phyloP scores from a whole-genome alignment of 2,888 invertebrate species.

The Anarsia innoxiella region DNA sequence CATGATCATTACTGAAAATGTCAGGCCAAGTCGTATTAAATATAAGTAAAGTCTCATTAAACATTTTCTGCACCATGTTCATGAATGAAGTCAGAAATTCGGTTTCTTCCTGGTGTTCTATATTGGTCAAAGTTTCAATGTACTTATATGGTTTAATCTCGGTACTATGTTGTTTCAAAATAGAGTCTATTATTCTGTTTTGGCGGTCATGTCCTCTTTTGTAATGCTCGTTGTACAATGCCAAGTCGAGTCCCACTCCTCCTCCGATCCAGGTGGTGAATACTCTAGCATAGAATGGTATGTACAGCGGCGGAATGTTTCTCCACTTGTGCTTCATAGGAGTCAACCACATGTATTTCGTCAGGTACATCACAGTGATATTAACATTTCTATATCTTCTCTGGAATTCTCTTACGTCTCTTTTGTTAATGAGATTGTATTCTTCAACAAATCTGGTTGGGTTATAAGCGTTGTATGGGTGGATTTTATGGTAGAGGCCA shows the following conservation, averaged over 20 bases:
- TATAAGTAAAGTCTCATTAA: slow-evolving; percentile 41
- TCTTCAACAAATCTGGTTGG: slow-evolving; percentile 27
- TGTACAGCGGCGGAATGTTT: slow-evolving; percentile 48
- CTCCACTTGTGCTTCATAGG: slow-evolving; percentile 68
- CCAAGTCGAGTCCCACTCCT: slow-evolving; percentile 61
- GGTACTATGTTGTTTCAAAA: slow-evolving; percentile 53
- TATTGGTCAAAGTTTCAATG: slow-evolving; percentile 33
- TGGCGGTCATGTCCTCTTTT: neutral
- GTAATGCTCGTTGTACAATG: slow-evolving; percentile 33
- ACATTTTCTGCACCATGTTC: slow-evolving; percentile 34
- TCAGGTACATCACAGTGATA: slow-evolving; percentile 44
- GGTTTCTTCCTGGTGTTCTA: slow-evolving; percentile 40
- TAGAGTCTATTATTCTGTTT: slow-evolving; percentile 18
- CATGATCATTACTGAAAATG: neutral
- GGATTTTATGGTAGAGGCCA: neutral
- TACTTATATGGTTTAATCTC: slow-evolving; percentile 47
- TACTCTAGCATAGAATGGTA: slow-evolving; percentile 68
- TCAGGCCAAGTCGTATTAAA: slow-evolving; percentile 24
- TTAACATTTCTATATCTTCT: slow-evolving; percentile 54
- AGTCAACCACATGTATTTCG: slow-evolving; percentile 64
- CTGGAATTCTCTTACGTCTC: slow-evolving; percentile 39
- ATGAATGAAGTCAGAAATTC: slow-evolving; percentile 35
- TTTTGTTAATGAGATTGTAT: slow-evolving; percentile 19
- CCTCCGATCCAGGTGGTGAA: slow-evolving; percentile 73
- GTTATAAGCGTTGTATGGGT: slow-evolving; percentile 4